Evolutionary conservation across 2,113 vertebrate species (phyloP).

Genomic region (Eptesicus fuscus): DNA sequence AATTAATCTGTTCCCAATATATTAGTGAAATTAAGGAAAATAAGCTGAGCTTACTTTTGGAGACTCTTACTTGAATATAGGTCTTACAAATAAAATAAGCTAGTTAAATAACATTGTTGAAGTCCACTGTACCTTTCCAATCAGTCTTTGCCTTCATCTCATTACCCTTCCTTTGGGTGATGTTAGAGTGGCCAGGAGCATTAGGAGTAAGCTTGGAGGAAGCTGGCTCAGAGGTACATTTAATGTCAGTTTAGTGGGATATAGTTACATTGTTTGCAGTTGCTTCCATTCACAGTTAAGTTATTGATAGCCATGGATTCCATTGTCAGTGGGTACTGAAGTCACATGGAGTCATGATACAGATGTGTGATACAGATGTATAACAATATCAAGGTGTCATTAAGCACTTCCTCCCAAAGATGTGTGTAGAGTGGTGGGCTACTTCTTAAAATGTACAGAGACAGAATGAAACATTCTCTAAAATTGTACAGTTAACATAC

Average conservation of each 20-base stretch:
- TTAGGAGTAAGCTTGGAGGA: background rate
- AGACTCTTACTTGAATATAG: rapidly evolving
- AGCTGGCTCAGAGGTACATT: background rate
- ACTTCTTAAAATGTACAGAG: background rate
- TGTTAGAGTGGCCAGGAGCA: rapidly evolving
- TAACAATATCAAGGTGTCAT: background rate
- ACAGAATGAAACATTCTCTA: background rate
- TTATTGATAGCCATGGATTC: background rate
- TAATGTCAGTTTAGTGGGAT: background rate
- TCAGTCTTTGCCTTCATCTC: too few relatives aligned
- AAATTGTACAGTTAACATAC: background rate
- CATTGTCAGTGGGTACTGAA: background rate
- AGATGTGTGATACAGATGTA: background rate
- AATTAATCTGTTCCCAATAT: background rate
- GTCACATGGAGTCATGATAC: background rate
- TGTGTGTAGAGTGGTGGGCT: background rate
- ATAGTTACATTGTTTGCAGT: background rate
- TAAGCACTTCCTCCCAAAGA: background rate
- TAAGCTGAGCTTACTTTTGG: background rate
- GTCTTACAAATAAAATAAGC: background rate
- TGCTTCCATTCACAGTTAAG: background rate
- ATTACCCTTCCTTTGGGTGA: background rate
- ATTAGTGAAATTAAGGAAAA: background rate
- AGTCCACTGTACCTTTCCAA: rapidly evolving
- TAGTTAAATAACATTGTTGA: background rate